Evolutionary conservation across 2,888 invertebrate genomes (phyloP).

Genomic region (Tenthredo scrophulariae): DNA sequence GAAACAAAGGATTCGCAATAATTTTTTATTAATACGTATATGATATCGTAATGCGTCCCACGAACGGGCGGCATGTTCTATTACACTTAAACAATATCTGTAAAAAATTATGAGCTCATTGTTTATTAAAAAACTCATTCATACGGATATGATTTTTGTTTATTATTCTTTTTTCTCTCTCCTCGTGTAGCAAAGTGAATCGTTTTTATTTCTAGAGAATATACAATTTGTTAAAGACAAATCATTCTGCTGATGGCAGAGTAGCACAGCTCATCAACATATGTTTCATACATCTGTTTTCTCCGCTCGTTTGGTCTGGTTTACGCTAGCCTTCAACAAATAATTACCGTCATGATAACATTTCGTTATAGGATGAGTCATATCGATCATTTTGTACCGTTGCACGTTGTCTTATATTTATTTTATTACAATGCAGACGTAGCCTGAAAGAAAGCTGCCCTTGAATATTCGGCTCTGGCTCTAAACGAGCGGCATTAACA

Average conservation of each 20-base stretch:
- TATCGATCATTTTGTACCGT: not conserved
- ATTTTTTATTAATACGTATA: not conserved
- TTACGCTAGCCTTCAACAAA: conserved; percentile 13
- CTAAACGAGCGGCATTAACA: not conserved
- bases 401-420: not conserved
- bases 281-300: not conserved
- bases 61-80: not conserved
- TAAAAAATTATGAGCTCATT: conserved; percentile 2
- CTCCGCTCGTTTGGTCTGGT: conserved; percentile 21
- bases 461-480: not conserved
- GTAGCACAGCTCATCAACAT: not conserved
- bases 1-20: not conserved
- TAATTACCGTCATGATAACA: conserved; percentile 31
- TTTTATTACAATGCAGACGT: not conserved
- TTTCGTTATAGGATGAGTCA: not conserved
- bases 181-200: not conserved
- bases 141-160: not conserved
- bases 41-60: not conserved
- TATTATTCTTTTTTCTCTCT: not conserved
- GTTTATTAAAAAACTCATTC: conserved; percentile 1
- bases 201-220: not conserved
- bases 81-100: not conserved
- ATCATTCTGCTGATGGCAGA: not conserved
- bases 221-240: not conserved
- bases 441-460: not conserved